Evolutionary conservation across 2,113 vertebrate genomes (phyloP), one percentile per base, ranked within the genome.

Genomic region (Epinephelus lanceolatus): DNA sequence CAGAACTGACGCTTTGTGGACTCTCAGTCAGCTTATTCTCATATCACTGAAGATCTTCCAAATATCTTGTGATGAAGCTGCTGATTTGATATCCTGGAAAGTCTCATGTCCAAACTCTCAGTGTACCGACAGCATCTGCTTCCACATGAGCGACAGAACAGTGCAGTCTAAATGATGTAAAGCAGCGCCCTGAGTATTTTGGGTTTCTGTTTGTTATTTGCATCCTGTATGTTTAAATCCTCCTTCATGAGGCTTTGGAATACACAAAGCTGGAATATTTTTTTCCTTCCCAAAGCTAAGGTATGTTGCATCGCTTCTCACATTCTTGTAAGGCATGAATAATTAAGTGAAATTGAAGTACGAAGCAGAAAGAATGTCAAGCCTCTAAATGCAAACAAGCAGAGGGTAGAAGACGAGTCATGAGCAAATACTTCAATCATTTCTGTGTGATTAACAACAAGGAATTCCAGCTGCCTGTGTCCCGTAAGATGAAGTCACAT

Each of bases 291-390:
- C 59, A 51, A 37, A 47, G 67, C 63, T 55, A 57, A 81, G 71
- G 59, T 84, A 55, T 69, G 62, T 80, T 67, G 61, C 65, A 52
- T 76, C 63, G 49, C 69, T 83, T 86, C 72, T 84, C 57, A 82
- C 67, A 82, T 88, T 89, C 73, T 88, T 76, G 85, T 87, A 83
- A 73, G 61, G 69, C 83, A 92, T 92, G 83, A 87, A 90, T 93
- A 87, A 92, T 92, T 90, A 74, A 92, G 59, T n/a, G 25, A 80
- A 88, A 82, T 6, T 88, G 81, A 89, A 71, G 84, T 71, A 75
- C 83, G 83, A 88, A 85, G 85, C 84, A 91, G 85, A 93, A 90
- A 77, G 76, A 89, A 93, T 93, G 84, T 84, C 85, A 81, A 74
- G 56, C 67, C 67, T 81, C 71, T 37, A 59, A 84, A 89, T 81